Conservation (phyloP, 1,140 invertebrate genomes). For the Aphaenogaster rudis region DNA sequence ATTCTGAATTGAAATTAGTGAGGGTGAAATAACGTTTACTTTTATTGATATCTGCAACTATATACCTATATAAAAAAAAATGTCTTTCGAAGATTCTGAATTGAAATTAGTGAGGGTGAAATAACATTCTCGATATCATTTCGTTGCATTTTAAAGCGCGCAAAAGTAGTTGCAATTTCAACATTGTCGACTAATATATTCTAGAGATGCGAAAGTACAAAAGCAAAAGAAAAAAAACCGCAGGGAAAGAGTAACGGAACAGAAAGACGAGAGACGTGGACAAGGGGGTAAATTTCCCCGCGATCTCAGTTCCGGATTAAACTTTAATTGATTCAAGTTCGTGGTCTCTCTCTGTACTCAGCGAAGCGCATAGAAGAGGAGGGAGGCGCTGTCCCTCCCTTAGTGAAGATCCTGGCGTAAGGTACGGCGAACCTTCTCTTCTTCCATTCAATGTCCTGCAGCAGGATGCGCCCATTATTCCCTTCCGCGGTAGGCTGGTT, state of each 20-base stretch:
- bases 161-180: background rate
- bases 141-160: constrained; percentile 7
- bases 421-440: constrained; percentile 68
- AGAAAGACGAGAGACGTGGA: constrained; percentile 66
- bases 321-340: constrained; percentile 87
- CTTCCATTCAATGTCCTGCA: constrained; percentile 76
- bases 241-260: constrained; percentile 37
- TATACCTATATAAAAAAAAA: background rate
- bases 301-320: constrained; percentile 85
- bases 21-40: background rate
- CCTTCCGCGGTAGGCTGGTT: constrained; percentile 75
- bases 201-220: background rate
- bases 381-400: constrained; percentile 77
- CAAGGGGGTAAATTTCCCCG: constrained; percentile 74
- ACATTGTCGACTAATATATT: constrained; percentile 18
- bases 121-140: background rate
- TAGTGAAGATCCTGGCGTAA: constrained; percentile 64
- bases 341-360: constrained; percentile 81
- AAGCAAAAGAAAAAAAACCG: constrained; percentile 1
- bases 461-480: constrained; percentile 83
- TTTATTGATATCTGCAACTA: background rate
- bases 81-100: background rate
- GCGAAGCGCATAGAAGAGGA: constrained; percentile 82
- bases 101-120: background rate
- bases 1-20: background rate